These are phyloP conservation scores for Thryonomys swinderianus DNA, from an alignment of 2,113 vertebrate species.

Conservation along the genomic window DNA sequence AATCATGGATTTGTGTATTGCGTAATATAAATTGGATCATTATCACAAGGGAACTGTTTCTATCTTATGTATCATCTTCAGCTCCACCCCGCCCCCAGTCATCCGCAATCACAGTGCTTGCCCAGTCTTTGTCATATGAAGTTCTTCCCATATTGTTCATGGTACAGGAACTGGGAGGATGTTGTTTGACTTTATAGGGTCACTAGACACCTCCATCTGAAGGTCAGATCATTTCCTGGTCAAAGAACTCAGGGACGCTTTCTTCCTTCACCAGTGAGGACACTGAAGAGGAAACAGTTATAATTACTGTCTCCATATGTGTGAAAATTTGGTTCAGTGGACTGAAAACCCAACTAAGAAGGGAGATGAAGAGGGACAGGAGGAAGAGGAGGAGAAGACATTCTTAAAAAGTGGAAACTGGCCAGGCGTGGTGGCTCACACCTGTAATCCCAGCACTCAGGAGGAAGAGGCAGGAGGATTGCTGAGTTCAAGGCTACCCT, in stretches of 20 bases:
- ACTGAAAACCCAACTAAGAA: neutral
- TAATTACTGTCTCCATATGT: neutral
- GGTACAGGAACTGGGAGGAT: neutral
- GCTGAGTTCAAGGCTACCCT: no score
- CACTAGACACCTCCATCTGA: neutral
- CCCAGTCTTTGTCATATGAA: neutral
- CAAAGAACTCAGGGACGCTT: neutral
- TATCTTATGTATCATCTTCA: neutral
- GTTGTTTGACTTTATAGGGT: neutral
- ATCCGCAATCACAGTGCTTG: neutral
- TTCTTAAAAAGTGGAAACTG: neutral
- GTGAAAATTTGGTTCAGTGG: neutral
- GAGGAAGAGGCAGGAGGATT: no score
- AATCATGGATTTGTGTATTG: neutral
- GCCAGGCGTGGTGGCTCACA: no score
- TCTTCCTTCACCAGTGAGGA: neutral
- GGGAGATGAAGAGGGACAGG: neutral
- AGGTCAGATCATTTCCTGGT: neutral
- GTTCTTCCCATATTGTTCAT: neutral
- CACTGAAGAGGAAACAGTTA: neutral
- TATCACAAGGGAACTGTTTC: neutral
- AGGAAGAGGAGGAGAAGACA: neutral
- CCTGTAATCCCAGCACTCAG: no score
- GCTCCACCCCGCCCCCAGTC: fast-evolving
- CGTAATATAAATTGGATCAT: neutral